Base-by-base conservation (phyloP, 2,888 invertebrate genomes). In the Epirrita christyi region DNA sequence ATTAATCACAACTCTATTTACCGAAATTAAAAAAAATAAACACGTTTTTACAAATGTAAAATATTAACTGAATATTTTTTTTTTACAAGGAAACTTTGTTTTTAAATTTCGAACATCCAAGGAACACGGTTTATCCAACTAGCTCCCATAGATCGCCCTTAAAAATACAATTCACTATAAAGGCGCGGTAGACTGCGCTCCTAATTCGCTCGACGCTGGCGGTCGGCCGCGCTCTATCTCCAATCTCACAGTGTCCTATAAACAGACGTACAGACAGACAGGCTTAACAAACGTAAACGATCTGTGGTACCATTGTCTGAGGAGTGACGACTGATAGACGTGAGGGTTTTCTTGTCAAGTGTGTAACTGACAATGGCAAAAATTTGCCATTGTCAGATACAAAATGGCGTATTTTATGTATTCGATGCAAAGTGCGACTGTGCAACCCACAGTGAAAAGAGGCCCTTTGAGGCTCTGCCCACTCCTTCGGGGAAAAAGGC, bases 231-330 rank as follows among this genome's bases (percentile, higher is more conserved):
- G 60, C 59, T 70, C 82, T 87, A 88, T 88, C 77, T 76, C 72
- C 82, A 73, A 88, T 89, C 88, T 87, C 76, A 51, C 73, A 76
- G 75, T 80, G 82, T 84, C 84, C 85, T 81, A 83, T 85, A 83
- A 83, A 81, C 79, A 75, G 85, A 85, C 82, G 79, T 78, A 81
- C 80, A 70, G 81, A 83, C 84, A 80, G 82, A 81, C 83, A 78
- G 77, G 73, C 77, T 78, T 84, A 83, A 83, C 86, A 84, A 82
- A 84, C 84, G 80, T 79, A 81, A 81, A 80, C 78, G 85, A 85
- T 85, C 83, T 77, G 73, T 67, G 66, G 65, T 68, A 75, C 86
- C 82, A 86, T 87, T 87, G 86, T 86, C 78, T 79, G 68, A 52
- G 53, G 72, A 66, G 66, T 66, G 67, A 65, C 56, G 61, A 61